Conservation (phyloP, 2,888 invertebrate genomes). For the Ornithoptera alexandrae region DNA sequence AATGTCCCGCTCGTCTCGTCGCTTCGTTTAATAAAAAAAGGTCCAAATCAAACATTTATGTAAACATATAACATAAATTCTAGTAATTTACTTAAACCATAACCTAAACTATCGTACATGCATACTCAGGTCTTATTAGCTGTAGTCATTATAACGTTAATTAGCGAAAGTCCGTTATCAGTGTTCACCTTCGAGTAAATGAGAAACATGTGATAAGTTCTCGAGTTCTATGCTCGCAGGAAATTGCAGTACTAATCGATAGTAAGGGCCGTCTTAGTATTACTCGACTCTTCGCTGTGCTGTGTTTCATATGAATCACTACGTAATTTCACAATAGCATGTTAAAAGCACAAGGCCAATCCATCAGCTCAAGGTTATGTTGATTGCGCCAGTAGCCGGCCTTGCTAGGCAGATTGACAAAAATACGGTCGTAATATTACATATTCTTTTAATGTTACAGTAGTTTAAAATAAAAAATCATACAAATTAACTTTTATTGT, state of each 20-base stretch:
- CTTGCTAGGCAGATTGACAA: neutral
- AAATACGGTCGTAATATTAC: neutral
- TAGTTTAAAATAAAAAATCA: neutral
- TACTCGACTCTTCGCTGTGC: neutral
- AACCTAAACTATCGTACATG: neutral
- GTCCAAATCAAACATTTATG: no score
- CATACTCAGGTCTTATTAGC: neutral
- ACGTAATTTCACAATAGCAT: neutral
- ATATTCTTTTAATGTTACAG: neutral
- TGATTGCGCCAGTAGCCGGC: neutral
- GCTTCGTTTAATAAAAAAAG: no score
- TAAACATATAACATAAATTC: no score
- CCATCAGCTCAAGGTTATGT: neutral
- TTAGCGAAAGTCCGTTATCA: conserved; percentile 16
- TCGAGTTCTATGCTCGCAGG: conserved; percentile 3
- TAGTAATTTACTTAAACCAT: no score
- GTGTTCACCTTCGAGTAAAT: conserved; percentile 5
- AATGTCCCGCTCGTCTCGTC: no score
- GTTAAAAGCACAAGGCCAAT: conserved; percentile 1
- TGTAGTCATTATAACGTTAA: conserved; percentile 16
- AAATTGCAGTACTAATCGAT: conserved; percentile 8
- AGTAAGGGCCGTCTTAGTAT: neutral
- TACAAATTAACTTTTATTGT: no score
- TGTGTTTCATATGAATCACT: neutral
- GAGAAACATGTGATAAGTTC: conserved; percentile 15